A percentile compares a stretch with the other conserved stretches of the same genome.
phyloP scores from a whole-genome alignment of 2,113 vertebrate species.

The Neofelis nebulosa region DNA sequence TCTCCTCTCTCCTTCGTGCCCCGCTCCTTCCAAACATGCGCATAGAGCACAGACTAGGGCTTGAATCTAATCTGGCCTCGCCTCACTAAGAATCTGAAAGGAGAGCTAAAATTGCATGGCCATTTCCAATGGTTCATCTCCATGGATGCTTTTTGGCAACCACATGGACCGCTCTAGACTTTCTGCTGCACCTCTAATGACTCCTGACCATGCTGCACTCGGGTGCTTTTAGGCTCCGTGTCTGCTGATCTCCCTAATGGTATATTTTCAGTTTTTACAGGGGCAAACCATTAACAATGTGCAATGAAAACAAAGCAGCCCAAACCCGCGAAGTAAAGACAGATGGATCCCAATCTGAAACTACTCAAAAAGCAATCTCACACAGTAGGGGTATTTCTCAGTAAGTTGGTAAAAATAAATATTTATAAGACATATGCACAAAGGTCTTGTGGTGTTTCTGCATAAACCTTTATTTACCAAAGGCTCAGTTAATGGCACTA shows the following conservation, averaged over 20 bases:
- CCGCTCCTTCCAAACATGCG: neutral
- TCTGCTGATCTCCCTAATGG: constrained; percentile 26
- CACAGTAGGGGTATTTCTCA: neutral
- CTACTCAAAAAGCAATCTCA: neutral
- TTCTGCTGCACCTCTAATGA: constrained; percentile 13
- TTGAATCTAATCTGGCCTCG: constrained; percentile 64
- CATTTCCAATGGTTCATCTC: constrained; percentile 42
- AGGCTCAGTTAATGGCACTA: neutral
- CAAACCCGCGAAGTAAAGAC: neutral
- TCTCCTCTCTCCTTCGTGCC: neutral
- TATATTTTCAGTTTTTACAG: constrained; percentile 45
- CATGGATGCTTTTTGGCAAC: constrained; percentile 34
- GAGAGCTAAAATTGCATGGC: constrained; percentile 75
- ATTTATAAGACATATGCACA: neutral
- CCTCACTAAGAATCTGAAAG: constrained; percentile 68
- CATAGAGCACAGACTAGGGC: constrained; percentile 53
- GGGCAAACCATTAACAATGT: constrained; percentile 20
- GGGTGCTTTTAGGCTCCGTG: constrained; percentile 13
- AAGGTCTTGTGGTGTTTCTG: neutral
- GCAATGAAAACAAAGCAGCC: constrained; percentile 45
- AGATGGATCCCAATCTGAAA: neutral
- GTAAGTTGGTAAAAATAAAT: neutral
- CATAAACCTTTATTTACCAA: neutral
- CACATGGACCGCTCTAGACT: neutral
- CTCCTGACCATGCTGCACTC: neutral